These are phyloP conservation scores for Numenius phaeopus DNA, from an alignment of 2,797 vertebrate species.

Conservation along the genomic window DNA sequence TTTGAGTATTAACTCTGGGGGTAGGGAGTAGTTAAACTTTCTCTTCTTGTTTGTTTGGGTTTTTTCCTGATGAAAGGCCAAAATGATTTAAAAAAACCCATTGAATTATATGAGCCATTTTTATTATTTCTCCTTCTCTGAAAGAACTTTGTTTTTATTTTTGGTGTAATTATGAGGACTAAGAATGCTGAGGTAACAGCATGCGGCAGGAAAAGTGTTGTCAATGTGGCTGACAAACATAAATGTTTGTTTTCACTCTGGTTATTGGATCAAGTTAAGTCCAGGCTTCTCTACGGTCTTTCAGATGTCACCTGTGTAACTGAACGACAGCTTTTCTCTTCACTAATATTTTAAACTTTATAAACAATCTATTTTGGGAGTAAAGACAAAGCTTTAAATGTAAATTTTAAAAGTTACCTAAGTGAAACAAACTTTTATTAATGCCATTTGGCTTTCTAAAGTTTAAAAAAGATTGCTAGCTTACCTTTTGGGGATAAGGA, in stretches of 20 bases:
- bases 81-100: fast-evolving
- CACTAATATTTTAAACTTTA: neutral
- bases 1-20: neutral
- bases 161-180: neutral
- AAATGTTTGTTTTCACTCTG: neutral
- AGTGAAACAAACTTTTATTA: neutral
- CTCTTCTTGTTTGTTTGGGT: neutral
- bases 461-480: neutral
- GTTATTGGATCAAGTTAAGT: neutral
- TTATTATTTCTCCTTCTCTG: neutral
- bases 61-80: neutral
- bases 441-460: neutral
- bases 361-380: neutral
- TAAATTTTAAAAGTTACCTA: neutral
- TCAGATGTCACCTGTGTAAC: neutral
- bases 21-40: neutral
- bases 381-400: neutral
- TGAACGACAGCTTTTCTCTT: neutral
- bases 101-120: neutral
- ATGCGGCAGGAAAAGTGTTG: neutral
- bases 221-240: neutral
- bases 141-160: neutral
- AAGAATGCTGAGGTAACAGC: neutral
- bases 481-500: neutral
- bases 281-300: neutral